Base-by-base conservation (phyloP, 2,888 invertebrate genomes). In the Polyommatus iphigenia region DNA sequence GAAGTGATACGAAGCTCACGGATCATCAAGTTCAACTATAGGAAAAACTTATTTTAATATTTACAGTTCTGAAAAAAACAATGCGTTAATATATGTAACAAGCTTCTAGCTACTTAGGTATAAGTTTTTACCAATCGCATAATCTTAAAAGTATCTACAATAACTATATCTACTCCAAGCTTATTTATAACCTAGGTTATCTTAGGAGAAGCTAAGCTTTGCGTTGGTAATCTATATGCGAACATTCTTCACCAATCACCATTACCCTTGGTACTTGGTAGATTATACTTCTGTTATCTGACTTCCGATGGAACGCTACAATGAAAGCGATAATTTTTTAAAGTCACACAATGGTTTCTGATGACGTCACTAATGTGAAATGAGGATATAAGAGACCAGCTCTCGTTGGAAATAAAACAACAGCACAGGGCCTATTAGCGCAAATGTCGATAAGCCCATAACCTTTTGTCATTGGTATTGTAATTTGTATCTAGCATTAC, bases 291-390 rank as follows among this genome's bases (percentile, higher is more conserved):
- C 50, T 50, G 24, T 24, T 67, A 67, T 29, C 67, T 32, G 32
- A 67, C 29, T 29, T 29, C 67, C 67, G 18, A 67, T 29, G 15
- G 67, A 32, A 67, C 15, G 15, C 15, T 29, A 32, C 29, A 67
- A 67, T 18, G 10, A 67, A 62, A 6, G 32, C 29, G 67, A 32
- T 67, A 18, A 29, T 67, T 67, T 67, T 29, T 32, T 15, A 29
- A 62, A 29, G 29, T 4, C 18, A 32, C 32, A 67, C 67, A 67
- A 67, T 67, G 67, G 24, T 24, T 67, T 67, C 24, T 13, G 67
- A 67, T 67, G 67, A 67, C 67, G 67, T 67, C 67, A 67, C 67
- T 32, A 29, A 67, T 67, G 5, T 32, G 67, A 67, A 67, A 67
- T 67, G 32, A 29, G 29, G 67, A 67, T 67, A 67, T 67, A 15